phyloP scores from a whole-genome alignment of 2,113 vertebrate species.

The Rallus limicola region DNA sequence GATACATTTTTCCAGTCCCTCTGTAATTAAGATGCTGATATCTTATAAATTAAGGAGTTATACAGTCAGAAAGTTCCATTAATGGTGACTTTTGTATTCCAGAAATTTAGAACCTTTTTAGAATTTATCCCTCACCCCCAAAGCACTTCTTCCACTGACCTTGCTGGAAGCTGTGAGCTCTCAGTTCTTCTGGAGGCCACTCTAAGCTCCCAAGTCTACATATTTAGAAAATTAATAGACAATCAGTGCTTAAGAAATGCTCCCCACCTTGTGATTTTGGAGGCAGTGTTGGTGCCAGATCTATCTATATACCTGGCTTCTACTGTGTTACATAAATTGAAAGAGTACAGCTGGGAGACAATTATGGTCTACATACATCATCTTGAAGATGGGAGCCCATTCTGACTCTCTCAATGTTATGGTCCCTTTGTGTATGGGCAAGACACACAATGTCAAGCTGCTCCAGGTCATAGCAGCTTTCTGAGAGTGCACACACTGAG shows the following conservation, averaged over 20 bases:
- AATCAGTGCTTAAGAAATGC: not conserved
- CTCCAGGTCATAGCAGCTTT: not conserved
- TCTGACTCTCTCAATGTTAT: not conserved
- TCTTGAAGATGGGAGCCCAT: not conserved
- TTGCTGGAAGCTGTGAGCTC: not conserved
- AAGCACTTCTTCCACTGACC: not conserved
- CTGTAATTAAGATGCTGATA: not conserved
- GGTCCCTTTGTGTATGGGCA: not conserved
- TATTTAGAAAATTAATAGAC: not conserved
- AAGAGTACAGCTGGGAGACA: not conserved
- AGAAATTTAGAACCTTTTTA: not conserved
- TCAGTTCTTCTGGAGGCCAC: not conserved
- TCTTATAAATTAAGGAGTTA: not conserved
- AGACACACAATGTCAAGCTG: not conserved
- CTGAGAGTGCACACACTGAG: not conserved
- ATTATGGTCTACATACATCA: not conserved
- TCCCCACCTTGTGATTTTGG: not conserved
- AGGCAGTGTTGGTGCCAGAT: not conserved
- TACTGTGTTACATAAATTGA: not conserved
- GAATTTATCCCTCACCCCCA: not conserved
- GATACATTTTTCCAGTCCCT: not conserved
- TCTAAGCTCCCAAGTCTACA: fast-evolving
- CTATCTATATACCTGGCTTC: not conserved
- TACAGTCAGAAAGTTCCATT: not conserved
- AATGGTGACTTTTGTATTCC: not conserved